phyloP scores from a whole-genome alignment of 2,113 vertebrate species.

The Mormyrus iriodes region DNA sequence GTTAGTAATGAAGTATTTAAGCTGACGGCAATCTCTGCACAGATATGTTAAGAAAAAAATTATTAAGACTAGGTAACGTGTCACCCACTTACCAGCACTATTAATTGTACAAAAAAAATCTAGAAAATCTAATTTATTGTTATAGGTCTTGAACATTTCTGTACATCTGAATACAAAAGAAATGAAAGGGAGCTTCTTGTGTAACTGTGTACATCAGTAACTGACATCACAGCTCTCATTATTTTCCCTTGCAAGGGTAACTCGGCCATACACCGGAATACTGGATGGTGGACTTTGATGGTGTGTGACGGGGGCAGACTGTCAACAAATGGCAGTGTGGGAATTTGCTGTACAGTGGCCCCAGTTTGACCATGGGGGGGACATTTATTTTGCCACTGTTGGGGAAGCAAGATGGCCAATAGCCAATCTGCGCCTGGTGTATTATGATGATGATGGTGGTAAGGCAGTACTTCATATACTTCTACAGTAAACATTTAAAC shows the following conservation, averaged over 20 bases:
- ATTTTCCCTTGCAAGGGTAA: no score
- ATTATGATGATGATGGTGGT: neutral
- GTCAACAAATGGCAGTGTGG: neutral
- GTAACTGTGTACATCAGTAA: neutral
- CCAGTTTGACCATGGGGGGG: neutral
- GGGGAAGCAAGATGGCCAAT: neutral
- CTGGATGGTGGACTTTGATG: neutral
- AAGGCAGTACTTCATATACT: neutral
- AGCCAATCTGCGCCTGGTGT: neutral
- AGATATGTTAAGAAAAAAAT: neutral
- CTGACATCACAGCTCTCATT: neutral
- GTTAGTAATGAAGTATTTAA: neutral
- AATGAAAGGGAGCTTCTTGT: neutral
- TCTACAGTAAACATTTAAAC: neutral
- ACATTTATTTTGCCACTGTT: neutral
- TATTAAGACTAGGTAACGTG: neutral
- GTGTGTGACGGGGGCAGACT: neutral
- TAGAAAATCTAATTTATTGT: neutral
- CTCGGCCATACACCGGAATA: no score
- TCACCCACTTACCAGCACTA: neutral
- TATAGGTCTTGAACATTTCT: neutral
- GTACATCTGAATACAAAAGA: neutral
- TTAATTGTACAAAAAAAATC: neutral
- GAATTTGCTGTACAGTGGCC: neutral
- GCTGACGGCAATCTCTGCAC: neutral